Evolutionary conservation across 2,113 vertebrate genomes (phyloP).

Genomic region (Etheostoma spectabile): DNA sequence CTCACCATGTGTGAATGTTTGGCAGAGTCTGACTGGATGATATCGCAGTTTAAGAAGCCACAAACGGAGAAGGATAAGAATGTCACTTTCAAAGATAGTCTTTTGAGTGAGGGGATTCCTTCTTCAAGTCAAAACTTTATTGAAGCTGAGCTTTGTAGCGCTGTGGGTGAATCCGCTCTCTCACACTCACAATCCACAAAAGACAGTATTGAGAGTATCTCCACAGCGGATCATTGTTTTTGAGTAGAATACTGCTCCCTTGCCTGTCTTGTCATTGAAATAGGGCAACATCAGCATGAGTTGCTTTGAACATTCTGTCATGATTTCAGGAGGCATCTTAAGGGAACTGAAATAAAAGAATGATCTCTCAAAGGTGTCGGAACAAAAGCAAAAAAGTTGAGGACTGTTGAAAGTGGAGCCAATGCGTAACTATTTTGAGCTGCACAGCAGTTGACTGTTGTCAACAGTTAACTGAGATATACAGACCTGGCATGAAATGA

Average conservation of each 20-base stretch:
- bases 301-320: conserved; percentile 77
- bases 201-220: conserved; percentile 43
- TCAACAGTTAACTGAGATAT: conserved; percentile 28
- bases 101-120: conserved; percentile 54
- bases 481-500: conserved; percentile 31
- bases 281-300: conserved; percentile 71
- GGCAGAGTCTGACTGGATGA: conserved; percentile 15
- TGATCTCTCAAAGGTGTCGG: conserved; percentile 74
- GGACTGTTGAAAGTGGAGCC: conserved; percentile 64
- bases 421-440: conserved; percentile 44
- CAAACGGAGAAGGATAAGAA: conserved; percentile 29
- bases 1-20: neutral
- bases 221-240: conserved; percentile 48
- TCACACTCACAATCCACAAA: conserved; percentile 21
- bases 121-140: conserved; percentile 49
- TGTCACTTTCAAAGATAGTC: conserved; percentile 25
- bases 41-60: conserved; percentile 33
- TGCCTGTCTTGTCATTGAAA: conserved; percentile 74
- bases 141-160: conserved; percentile 50
- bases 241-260: conserved; percentile 58
- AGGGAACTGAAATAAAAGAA: conserved; percentile 70
- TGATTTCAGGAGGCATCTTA: conserved; percentile 74
- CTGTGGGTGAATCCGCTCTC: conserved; percentile 46
- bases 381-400: conserved; percentile 70
- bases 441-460: conserved; percentile 31